Evolutionary conservation across 2,888 invertebrate genomes (phyloP).

Genomic region (Apamea monoglypha): DNA sequence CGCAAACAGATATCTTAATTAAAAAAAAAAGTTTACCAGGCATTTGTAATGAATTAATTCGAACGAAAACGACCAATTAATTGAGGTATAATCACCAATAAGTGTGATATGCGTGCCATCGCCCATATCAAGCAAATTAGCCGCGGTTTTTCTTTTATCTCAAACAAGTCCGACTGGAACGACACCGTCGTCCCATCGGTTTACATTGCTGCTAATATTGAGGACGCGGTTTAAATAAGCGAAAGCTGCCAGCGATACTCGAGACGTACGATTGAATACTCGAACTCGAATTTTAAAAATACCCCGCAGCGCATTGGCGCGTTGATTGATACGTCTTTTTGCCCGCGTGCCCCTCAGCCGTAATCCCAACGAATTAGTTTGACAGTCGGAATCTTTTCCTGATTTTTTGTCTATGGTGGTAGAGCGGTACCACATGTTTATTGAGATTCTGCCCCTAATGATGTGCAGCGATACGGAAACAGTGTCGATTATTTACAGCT

Average conservation of each 20-base stretch:
- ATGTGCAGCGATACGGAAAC: slow-evolving; percentile 85
- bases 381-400: slow-evolving; percentile 87
- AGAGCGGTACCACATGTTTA: slow-evolving; percentile 83
- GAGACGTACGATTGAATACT: slow-evolving; percentile 58
- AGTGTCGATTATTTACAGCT: slow-evolving; percentile 62
- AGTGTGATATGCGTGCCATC: slow-evolving; percentile 74
- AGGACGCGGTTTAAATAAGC: slow-evolving; percentile 28
- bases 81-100: slow-evolving; percentile 75
- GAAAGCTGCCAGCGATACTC: slow-evolving; percentile 57
- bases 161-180: slow-evolving; percentile 68
- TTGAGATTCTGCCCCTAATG: slow-evolving; percentile 82
- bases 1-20: slow-evolving; percentile 65
- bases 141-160: slow-evolving; percentile 71
- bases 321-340: slow-evolving; percentile 88
- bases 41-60: slow-evolving; percentile 74
- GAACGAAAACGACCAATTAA: slow-evolving; percentile 75
- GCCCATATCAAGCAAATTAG: slow-evolving; percentile 77
- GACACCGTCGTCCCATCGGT: neutral
- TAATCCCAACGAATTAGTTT: slow-evolving; percentile 87
- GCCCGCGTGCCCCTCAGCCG: slow-evolving; percentile 81
- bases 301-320: slow-evolving; percentile 75
- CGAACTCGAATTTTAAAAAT: slow-evolving; percentile 74
- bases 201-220: slow-evolving; percentile 58
- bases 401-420: slow-evolving; percentile 82
- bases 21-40: slow-evolving; percentile 53